Evolutionary conservation across 2,888 invertebrate species (phyloP), one percentile per base, ranked within the genome.

Genomic region (Tenthredo amoena): DNA sequence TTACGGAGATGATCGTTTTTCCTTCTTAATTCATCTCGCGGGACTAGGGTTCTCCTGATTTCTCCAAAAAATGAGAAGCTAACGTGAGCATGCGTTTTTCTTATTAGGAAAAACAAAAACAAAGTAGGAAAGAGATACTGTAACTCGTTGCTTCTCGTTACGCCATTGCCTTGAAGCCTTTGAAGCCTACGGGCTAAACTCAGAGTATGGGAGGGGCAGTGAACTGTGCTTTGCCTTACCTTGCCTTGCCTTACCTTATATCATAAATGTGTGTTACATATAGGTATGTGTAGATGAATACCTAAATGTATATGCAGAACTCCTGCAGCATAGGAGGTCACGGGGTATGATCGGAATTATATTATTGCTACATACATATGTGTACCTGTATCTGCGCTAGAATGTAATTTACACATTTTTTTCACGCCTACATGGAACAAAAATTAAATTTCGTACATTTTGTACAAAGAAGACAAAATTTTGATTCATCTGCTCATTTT

Each of bases 171-270:
- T 77, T 18, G 26, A 77, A 55, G 77, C 77, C 77, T 77, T 77
- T 77, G 31, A 40, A 77, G 77, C 77, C 77, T 77, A 50, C 77
- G 55, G 77, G 55, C 77, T 77, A 55, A 77, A 50, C 77, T 55
- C 18, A 31, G 26, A 34, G 77, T 5, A 31, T 31, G 21, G 72
- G 21, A 40, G 43, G 72, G 40, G 72, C 40, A 74, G 43, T 74
- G 72, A 43, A 43, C 72, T 74, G 40, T 74, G 72, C 40, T 40
- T 72, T 72, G 72, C 72, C 43, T 71, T 71, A n/a, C 71, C 68
- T 71, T 71, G n/a, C 55, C 55, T 55, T 55, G 71, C 71, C 37
- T 71, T 71, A 71, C 71, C 37, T 74, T 74, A 74, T 74, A 74
- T 74, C 72, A 74, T 74, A 40, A 74, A 74, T 43, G 43, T 74